Percentiles rank a stretch among this genome's conserved stretches.
These are phyloP conservation scores for Polyommatus iphigenia DNA, from an alignment of 2,888 invertebrate species.

Conservation along the genomic window DNA sequence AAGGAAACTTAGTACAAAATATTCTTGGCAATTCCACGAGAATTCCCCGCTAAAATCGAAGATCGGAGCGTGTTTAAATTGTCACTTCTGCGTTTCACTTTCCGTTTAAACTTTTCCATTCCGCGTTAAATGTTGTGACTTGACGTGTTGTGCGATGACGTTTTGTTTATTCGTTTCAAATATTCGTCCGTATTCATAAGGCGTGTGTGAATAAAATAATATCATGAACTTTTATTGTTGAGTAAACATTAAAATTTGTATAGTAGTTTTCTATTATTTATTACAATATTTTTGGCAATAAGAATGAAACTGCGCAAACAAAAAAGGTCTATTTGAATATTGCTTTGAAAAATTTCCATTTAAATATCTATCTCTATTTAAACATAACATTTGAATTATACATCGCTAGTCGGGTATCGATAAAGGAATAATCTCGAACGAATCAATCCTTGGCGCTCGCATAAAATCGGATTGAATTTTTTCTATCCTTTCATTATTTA, in stretches of 20 bases:
- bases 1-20: slow-evolving; percentile 35
- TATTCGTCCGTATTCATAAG: neutral
- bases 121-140: slow-evolving; percentile 51
- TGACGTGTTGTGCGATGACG: slow-evolving; percentile 45
- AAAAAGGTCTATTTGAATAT: neutral
- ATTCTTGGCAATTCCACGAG: slow-evolving; percentile 36
- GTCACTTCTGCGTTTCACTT: slow-evolving; percentile 41
- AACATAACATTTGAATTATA: slow-evolving; percentile 15
- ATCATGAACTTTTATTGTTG: too few relatives aligned
- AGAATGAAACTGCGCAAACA: neutral
- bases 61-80: slow-evolving; percentile 31
- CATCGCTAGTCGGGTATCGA: slow-evolving; percentile 3
- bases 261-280: neutral
- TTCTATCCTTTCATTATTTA: slow-evolving; percentile 44
- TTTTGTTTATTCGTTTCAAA: slow-evolving; percentile 8
- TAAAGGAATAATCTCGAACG: slow-evolving; percentile 15
- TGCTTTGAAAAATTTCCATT: neutral
- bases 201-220: neutral
- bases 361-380: neutral
- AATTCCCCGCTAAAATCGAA: slow-evolving; percentile 15
- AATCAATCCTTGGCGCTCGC: slow-evolving; percentile 23
- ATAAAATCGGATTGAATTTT: slow-evolving; percentile 40
- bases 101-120: slow-evolving; percentile 48
- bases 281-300: neutral
- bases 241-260: too few relatives aligned